Evolutionary conservation across 2,888 invertebrate genomes (phyloP).

Genomic region (Oscheius sp.): DNA sequence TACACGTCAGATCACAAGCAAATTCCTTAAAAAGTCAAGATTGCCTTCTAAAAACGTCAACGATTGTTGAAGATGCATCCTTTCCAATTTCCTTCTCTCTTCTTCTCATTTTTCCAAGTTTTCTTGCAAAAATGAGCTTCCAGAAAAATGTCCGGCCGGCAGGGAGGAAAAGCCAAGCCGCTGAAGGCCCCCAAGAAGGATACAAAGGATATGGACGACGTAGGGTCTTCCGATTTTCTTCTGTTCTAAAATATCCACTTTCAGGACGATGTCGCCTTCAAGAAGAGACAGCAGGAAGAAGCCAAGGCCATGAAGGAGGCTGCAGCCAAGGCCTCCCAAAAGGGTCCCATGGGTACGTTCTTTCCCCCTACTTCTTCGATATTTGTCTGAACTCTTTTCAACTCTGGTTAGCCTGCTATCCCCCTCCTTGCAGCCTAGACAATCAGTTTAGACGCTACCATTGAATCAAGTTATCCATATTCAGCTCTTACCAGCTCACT

Average conservation of each 20-base stretch:
- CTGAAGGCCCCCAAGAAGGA: conserved; percentile 69
- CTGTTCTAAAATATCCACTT: conserved; percentile 25
- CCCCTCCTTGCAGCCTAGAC: too few species aligned
- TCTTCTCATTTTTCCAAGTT: neutral
- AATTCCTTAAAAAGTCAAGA: too few species aligned
- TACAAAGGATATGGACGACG: conserved; percentile 63
- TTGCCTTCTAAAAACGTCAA: too few species aligned
- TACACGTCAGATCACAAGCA: too few species aligned
- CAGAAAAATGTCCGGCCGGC: conserved; percentile 67
- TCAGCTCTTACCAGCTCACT: too few species aligned
- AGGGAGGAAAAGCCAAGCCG: conserved; percentile 72
- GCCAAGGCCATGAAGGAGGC: conserved; percentile 70
- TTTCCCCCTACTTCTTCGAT: neutral
- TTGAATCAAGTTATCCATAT: too few species aligned
- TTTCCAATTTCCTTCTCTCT: too few species aligned
- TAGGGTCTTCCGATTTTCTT: conserved; percentile 31
- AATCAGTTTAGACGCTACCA: too few species aligned
- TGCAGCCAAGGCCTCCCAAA: conserved; percentile 65
- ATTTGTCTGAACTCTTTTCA: neutral
- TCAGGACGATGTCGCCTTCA: conserved; percentile 71
- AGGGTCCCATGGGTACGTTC: conserved; percentile 66
- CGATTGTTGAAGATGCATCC: too few species aligned
- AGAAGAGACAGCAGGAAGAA: conserved; percentile 71
- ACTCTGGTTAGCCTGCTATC: neutral
- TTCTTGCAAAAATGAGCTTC: conserved; percentile 33